Evolutionary conservation across 2,888 invertebrate genomes (phyloP), one percentile per base, ranked within the genome.

Genomic region (Melieria crassipennis): DNA sequence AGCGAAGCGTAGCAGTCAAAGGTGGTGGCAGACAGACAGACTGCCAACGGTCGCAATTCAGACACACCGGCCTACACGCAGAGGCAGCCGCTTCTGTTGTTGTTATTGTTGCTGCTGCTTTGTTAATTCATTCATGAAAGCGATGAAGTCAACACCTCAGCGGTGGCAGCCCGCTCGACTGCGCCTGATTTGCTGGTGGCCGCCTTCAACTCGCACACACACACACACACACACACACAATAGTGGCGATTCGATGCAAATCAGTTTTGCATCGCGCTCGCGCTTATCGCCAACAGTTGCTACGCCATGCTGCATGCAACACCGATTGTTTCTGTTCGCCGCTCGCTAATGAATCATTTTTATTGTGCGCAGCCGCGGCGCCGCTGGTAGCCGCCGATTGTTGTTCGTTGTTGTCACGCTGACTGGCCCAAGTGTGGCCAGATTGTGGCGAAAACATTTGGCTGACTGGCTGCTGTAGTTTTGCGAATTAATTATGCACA

Each of bases 401-500:
- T 30, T 30, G 30, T 30, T 30, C 30, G 30, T 30, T 30, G 30
- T 30, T 30, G 30, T 30, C 30, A 30, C 52, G n/a, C 13, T 11
- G 61, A 10, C 30, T 52, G 52, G 9, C 4, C 52, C 13, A 13
- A 52, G 52, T 52, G 52, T 52, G 52, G 52, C 52, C 52, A n/a
- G 52, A 52, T n/a, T 63, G 30, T 46, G 47, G 16, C 47, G 13
- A 47, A 16, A 16, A 63, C 65, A 65, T 46, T 56, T 66, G 57
- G 57, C 46, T 56, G 46, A 66, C 50, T 60, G 61, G 48, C 69
- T 70, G 65, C 65, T 70, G 73, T 65, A 77, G 77, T 78, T 79
- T 81, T 78, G 82, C 77, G 81, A 85, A 84, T 85, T 84, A 84
- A 84, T 84, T 84, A 84, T 84, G 83, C 85, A 84, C 84, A 84